Percentiles rank a stretch among this genome's conserved stretches.
Evolutionary conservation across 1,140 invertebrate genomes (phyloP).

Genomic region (Drosophila repleta): DNA sequence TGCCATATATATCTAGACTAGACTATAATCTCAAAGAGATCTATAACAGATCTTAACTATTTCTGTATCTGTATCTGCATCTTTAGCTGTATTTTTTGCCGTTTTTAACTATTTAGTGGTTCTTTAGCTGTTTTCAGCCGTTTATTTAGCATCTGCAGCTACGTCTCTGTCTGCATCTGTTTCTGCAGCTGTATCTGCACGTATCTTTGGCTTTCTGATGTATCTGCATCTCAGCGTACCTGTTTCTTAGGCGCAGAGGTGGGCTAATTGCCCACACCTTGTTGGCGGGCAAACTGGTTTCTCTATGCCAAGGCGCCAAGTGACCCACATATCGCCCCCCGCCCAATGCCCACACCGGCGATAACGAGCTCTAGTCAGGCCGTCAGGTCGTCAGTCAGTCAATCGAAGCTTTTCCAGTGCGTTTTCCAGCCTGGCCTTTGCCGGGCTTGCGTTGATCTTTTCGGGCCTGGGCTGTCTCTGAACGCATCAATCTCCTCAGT

Average conservation of each 20-base stretch:
- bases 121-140: conserved; percentile 1
- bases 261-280: conserved; percentile 51
- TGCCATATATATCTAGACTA: too few relatives aligned
- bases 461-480: conserved; percentile 65
- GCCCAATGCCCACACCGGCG: conserved; percentile 24
- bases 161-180: conserved; percentile 7
- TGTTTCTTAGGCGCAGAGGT: neutral
- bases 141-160: neutral
- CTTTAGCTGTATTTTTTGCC: conserved; percentile 12
- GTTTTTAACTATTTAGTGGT: too few relatives aligned
- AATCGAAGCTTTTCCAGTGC: conserved; percentile 14
- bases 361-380: conserved; percentile 29
- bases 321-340: conserved; percentile 60
- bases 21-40: too few relatives aligned
- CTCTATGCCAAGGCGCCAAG: conserved; percentile 54
- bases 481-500: conserved; percentile 72
- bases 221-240: conserved; percentile 12
- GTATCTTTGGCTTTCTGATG: neutral
- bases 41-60: neutral
- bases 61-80: conserved; percentile 16
- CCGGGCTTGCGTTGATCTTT: conserved; percentile 11
- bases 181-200: neutral
- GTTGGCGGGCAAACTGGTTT: conserved; percentile 59
- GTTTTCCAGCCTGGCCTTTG: neutral
- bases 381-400: conserved; percentile 11